These are phyloP conservation scores for Orthosia gothica DNA, from an alignment of 2,888 invertebrate genomes.

Conservation along the genomic window DNA sequence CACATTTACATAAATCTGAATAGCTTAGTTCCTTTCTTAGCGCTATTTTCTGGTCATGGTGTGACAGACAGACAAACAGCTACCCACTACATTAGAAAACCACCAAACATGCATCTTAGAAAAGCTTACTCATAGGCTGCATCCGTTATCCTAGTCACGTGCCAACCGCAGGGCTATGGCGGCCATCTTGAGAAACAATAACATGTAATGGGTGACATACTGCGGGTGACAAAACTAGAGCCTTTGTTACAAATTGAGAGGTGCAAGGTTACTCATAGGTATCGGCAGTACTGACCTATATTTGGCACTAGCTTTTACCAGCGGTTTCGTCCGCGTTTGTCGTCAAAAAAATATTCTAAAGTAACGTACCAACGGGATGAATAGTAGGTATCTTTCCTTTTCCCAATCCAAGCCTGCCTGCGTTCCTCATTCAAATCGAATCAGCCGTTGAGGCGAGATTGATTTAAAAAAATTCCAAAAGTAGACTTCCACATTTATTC, in stretches of 20 bases:
- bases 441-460: no score
- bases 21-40: no score
- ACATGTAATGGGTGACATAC: constrained; percentile 47
- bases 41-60: no score
- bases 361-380: no score
- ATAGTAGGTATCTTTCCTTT: no score
- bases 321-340: no score
- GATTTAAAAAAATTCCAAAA: no score
- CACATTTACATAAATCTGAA: no score
- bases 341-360: no score
- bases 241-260: constrained; percentile 57
- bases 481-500: no score
- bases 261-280: constrained; percentile 49
- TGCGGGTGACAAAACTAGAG: constrained; percentile 52
- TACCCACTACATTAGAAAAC: constrained; percentile 6
- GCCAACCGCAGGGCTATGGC: constrained; percentile 49
- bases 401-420: no score
- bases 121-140: constrained; percentile 51
- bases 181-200: constrained; percentile 37
- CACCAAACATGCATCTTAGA: constrained; percentile 34
- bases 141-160: constrained; percentile 42
- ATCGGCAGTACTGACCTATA: constrained; percentile 7
- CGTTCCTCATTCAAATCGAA: no score
- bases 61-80: constrained; percentile 34
- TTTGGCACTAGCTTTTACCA: neutral